Base-by-base conservation (phyloP, 2,797 vertebrate genomes). In the Florisuga fusca region DNA sequence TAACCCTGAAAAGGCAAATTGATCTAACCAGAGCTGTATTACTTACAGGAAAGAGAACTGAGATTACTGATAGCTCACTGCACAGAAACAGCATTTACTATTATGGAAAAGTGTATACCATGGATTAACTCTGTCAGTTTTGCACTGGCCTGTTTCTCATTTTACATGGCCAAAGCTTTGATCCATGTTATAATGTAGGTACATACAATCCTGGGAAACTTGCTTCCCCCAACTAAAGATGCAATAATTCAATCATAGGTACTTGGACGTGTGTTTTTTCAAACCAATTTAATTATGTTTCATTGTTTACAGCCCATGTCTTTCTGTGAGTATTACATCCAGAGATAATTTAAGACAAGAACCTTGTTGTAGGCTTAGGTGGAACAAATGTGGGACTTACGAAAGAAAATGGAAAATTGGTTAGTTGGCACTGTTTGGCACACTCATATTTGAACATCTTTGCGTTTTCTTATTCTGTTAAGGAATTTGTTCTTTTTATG, bases 81-180 rank as follows among this genome's bases (percentile, higher is more conserved):
- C 69, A 90, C 63, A 67, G 77, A 76, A 82, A 53, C 12, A 84
- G 61, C 46, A 75, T 84, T 88, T 88, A 62, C 15, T 89, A 36
- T 43, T 53, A 80, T 75, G 71, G 66, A 76, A 87, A 85, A 91
- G 59, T 73, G 54, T 72, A 73, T 74, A 59, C n/a, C 5, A 10
- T 12, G 46, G 91, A 94, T 94, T 96, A 93, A 74, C 54, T 89
- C 81, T 85, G 63, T 91, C 57, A 53, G 61, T 75, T 95, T 89
- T 92, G 68, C 53, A 45, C 48, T 90, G 84, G 15, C 46, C 69
- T 96, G 53, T 78, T 95, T 89, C 87, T 95, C 80, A 87, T 93
- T 95, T 95, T 84, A 85, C 68, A 41, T 45, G 63, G 74, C 41
- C 31, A 78, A 58, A 57, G 55, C 87, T 93, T 95, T 95, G 82